These are phyloP conservation scores for Salarias fasciatus DNA, from an alignment of 2,797 vertebrate genomes.

Conservation along the genomic window DNA sequence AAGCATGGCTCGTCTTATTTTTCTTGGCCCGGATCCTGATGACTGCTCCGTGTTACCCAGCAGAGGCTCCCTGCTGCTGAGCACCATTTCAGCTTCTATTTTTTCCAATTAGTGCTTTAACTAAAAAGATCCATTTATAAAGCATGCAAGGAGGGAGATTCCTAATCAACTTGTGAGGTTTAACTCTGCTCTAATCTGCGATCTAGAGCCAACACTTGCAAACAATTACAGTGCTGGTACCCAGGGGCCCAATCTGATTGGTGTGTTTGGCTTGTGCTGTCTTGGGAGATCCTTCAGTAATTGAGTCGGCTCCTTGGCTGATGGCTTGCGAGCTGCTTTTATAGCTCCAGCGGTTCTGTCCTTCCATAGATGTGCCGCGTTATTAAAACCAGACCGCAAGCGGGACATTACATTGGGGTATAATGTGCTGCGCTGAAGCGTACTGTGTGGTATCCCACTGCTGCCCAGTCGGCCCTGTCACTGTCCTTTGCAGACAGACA, in stretches of 20 bases:
- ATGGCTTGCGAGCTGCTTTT: slow-evolving; percentile 63
- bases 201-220: slow-evolving; percentile 70
- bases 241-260: slow-evolving; percentile 73
- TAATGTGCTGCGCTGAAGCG: slow-evolving; percentile 49
- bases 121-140: slow-evolving; percentile 59
- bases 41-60: slow-evolving; percentile 33
- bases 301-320: slow-evolving; percentile 65
- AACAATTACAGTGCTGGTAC: slow-evolving; percentile 71
- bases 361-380: slow-evolving; percentile 50
- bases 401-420: slow-evolving; percentile 52
- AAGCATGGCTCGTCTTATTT: slow-evolving; percentile 66
- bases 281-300: slow-evolving; percentile 71
- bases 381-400: slow-evolving; percentile 67
- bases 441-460: slow-evolving; percentile 65
- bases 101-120: slow-evolving; percentile 64
- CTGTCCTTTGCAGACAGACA: slow-evolving; percentile 69
- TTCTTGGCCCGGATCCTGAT: slow-evolving; percentile 69
- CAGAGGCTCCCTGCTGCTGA: slow-evolving; percentile 43
- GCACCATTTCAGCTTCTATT: slow-evolving; percentile 30
- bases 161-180: slow-evolving; percentile 70
- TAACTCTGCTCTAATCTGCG: slow-evolving; percentile 55
- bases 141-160: slow-evolving; percentile 53
- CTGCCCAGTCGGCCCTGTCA: slow-evolving; percentile 54
- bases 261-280: slow-evolving; percentile 72
- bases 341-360: slow-evolving; percentile 43